Percentiles rank a stretch among this genome's conserved stretches.
These are phyloP conservation scores for Chaenogobius annularis DNA, from an alignment of 2,113 vertebrate species.

Conservation along the genomic window DNA sequence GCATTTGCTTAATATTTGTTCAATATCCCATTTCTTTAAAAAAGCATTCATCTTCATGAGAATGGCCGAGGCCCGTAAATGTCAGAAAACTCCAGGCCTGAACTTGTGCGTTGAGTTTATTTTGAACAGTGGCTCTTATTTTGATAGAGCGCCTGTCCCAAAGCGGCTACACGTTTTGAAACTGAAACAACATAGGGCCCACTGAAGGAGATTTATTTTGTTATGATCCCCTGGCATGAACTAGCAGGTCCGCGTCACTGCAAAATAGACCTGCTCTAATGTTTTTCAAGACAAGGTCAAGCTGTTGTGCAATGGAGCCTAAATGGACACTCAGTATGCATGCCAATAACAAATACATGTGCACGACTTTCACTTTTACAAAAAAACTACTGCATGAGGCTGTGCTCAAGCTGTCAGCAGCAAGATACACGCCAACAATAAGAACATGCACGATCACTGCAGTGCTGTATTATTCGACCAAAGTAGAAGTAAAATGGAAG, in stretches of 20 bases:
- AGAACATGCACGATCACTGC: background rate
- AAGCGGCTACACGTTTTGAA: slow-evolving; percentile 56
- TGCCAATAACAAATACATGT: slow-evolving; percentile 17
- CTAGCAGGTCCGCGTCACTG: slow-evolving; percentile 43
- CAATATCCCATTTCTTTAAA: slow-evolving; percentile 49
- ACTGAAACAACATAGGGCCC: slow-evolving; percentile 61
- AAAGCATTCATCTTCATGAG: slow-evolving; percentile 49
- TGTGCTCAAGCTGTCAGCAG: slow-evolving; percentile 10
- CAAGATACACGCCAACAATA: background rate
- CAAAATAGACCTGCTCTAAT: slow-evolving; percentile 36
- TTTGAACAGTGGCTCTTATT: slow-evolving; percentile 71
- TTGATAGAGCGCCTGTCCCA: slow-evolving; percentile 59
- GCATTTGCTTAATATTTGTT: slow-evolving; percentile 42
- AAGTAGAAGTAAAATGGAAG: background rate
- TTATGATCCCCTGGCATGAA: slow-evolving; percentile 56
- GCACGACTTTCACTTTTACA: background rate
- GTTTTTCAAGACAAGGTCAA: slow-evolving; percentile 40
- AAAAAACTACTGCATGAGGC: background rate
- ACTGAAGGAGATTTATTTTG: slow-evolving; percentile 63
- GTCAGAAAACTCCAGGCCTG: slow-evolving; percentile 55
- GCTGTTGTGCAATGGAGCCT: slow-evolving; percentile 26
- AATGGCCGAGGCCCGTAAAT: slow-evolving; percentile 36
- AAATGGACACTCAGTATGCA: slow-evolving; percentile 31
- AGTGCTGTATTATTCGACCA: background rate
- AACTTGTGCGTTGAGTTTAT: slow-evolving; percentile 66